A percentile compares a stretch with the other conserved stretches of the same genome.
phyloP scores from a whole-genome alignment of 2,113 vertebrate species.

The Microcebus tavaratra region DNA sequence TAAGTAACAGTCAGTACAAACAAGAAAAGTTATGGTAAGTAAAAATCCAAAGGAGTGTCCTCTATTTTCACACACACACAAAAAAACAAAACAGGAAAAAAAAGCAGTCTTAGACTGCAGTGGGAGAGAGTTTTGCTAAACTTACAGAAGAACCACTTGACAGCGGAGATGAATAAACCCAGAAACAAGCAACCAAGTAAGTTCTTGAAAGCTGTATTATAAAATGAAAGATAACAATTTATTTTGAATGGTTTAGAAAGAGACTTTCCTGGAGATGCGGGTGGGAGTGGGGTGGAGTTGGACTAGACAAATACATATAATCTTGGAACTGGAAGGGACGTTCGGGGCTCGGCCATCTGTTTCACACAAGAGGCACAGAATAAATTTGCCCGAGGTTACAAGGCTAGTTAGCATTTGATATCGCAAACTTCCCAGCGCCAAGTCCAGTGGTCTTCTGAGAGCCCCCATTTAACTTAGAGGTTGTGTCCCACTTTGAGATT shows the following conservation, averaged over 20 bases:
- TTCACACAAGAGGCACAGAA: not conserved
- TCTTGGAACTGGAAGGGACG: not conserved
- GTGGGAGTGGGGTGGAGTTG: not conserved
- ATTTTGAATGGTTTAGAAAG: slow-evolving; percentile 25
- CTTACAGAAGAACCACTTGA: slow-evolving; percentile 13
- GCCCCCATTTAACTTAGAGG: not conserved
- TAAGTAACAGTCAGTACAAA: not conserved
- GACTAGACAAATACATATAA: not conserved
- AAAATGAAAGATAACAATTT: not conserved
- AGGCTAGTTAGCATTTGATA: not conserved
- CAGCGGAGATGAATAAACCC: not conserved
- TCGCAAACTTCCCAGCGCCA: not conserved
- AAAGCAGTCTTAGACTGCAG: not conserved
- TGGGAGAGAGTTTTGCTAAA: slow-evolving; percentile 18
- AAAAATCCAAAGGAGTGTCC: not conserved
- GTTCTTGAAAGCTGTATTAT: not conserved
- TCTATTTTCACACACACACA: not conserved
- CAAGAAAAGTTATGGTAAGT: not conserved
- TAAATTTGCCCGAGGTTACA: slow-evolving; percentile 4
- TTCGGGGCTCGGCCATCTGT: not conserved
- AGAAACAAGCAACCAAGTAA: slow-evolving; percentile 24
- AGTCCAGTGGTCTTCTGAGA: not conserved
- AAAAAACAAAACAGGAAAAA: not conserved
- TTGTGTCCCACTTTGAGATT: not conserved
- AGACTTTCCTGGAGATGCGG: not conserved